A percentile compares a stretch with the other conserved stretches of the same genome.
These are phyloP conservation scores for Diadegma fenestrale DNA, from an alignment of 2,888 invertebrate genomes.

Conservation along the genomic window DNA sequence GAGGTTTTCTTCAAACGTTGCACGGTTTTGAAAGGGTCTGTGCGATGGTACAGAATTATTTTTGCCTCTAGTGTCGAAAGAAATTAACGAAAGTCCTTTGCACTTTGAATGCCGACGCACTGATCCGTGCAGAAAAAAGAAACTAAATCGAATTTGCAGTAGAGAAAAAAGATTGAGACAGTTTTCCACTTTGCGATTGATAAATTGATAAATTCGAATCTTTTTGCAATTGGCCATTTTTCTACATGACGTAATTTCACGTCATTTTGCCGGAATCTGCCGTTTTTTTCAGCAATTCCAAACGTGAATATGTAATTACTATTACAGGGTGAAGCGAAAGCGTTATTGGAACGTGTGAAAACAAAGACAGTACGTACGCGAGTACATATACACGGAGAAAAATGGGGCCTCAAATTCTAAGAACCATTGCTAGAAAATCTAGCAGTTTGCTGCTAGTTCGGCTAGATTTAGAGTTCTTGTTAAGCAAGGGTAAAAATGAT, in stretches of 20 bases:
- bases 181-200: neutral
- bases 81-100: neutral
- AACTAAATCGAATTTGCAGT: neutral
- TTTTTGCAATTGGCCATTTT: neutral
- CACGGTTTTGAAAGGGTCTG: neutral
- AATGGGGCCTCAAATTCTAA: no score
- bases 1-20: neutral
- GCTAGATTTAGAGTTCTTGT: no score
- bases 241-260: neutral
- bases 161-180: neutral
- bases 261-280: neutral
- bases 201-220: neutral
- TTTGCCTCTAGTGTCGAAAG: neutral
- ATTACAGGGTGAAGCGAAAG: slow-evolving; percentile 39
- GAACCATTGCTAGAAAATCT: no score
- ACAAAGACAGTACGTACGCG: slow-evolving; percentile 25
- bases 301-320: slow-evolving; percentile 21
- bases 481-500: no score
- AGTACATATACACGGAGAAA: neutral
- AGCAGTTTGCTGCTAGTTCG: no score
- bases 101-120: neutral
- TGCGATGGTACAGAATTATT: neutral
- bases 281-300: neutral
- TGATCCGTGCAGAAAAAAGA: neutral
- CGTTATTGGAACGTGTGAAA: slow-evolving; percentile 29